Base-by-base conservation (phyloP, 2,888 invertebrate genomes). In the Smittia aterrima region DNA sequence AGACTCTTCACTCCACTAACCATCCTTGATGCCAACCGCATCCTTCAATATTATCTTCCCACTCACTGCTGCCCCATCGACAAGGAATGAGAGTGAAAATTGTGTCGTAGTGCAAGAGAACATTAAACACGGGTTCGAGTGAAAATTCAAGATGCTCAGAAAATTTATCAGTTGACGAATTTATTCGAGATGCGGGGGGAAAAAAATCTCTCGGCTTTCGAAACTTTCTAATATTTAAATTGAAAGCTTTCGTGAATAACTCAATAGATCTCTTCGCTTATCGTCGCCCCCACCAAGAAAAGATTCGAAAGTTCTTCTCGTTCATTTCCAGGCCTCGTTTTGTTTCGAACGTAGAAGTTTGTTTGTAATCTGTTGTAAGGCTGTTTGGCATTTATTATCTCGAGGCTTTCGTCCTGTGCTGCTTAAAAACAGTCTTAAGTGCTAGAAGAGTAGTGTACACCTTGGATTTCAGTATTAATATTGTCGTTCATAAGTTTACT, bases 291-390 rank as follows among this genome's bases (percentile, higher is more conserved):
- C 9, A 9, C 2, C 3, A 18, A 58, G 6, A 22, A 2, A 18
- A 47, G 2, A 16, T 6, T 4, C n/a, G 22, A 58, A 22, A 58
- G 18, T 58, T 2, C 22, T 58, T 22, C 47, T 47, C n/a, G 16
- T n/a, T n/a, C n/a, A n/a, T n/a, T n/a, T n/a, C n/a, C n/a, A n/a
- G n/a, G n/a, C 38, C 38, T 38, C 6, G 38, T 38, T 47, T 11
- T 32, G 47, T 47, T 6, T 6, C 22, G 6, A 58, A 58, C n/a
- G 47, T n/a, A 58, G 58, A 58, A 58, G 58, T 58, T 58, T n/a
- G n/a, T n/a, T 47, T 20, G 22, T 58, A 58, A 66, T 68, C 68
- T 47, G 40, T 47, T 68, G 20, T 41, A 68, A 67, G 68, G 68
- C 68, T 58, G 47, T 68, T 41, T 20, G 7, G 22, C 18, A 9